phyloP scores from a whole-genome alignment of 2,888 invertebrate genomes.

The Helobdella robusta region DNA sequence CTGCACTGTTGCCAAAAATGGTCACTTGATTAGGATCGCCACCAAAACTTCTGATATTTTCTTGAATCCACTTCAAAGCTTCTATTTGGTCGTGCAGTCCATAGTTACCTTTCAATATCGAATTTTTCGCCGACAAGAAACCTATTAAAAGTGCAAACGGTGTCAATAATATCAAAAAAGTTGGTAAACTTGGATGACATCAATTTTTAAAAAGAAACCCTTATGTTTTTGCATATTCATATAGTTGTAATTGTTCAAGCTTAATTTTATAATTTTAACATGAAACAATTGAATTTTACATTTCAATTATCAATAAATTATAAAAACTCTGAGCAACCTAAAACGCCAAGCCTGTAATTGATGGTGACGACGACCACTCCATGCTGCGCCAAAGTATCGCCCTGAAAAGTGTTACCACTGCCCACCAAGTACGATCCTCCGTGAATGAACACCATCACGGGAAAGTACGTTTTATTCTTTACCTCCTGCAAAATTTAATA shows the following conservation, averaged over 20 bases:
- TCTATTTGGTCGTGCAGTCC: slow-evolving; percentile 46
- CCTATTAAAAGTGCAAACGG: slow-evolving; percentile 37
- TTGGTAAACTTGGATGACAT: too few relatives aligned
- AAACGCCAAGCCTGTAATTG: slow-evolving; percentile 34
- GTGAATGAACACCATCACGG: slow-evolving; percentile 36
- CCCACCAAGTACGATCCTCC: slow-evolving; percentile 35
- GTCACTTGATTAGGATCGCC: slow-evolving; percentile 45
- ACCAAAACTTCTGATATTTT: slow-evolving; percentile 43
- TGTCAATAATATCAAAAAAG: too few relatives aligned
- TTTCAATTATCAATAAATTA: not conserved
- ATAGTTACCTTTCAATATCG: slow-evolving; percentile 45
- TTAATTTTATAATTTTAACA: too few relatives aligned
- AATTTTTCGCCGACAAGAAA: slow-evolving; percentile 42
- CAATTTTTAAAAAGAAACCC: too few relatives aligned
- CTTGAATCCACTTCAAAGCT: slow-evolving; percentile 44
- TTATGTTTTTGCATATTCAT: too few relatives aligned
- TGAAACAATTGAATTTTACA: not conserved
- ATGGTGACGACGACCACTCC: slow-evolving; percentile 36
- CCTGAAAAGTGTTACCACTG: slow-evolving; percentile 31
- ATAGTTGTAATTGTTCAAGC: too few relatives aligned
- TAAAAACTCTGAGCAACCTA: slow-evolving; percentile 23
- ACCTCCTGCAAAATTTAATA: too few relatives aligned
- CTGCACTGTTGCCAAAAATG: slow-evolving; percentile 48
- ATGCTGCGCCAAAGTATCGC: slow-evolving; percentile 33
- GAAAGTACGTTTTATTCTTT: too few relatives aligned